Percentiles rank a stretch among this genome's conserved stretches.
These are phyloP conservation scores for Battus philenor DNA, from an alignment of 1,140 invertebrate species.

Conservation along the genomic window DNA sequence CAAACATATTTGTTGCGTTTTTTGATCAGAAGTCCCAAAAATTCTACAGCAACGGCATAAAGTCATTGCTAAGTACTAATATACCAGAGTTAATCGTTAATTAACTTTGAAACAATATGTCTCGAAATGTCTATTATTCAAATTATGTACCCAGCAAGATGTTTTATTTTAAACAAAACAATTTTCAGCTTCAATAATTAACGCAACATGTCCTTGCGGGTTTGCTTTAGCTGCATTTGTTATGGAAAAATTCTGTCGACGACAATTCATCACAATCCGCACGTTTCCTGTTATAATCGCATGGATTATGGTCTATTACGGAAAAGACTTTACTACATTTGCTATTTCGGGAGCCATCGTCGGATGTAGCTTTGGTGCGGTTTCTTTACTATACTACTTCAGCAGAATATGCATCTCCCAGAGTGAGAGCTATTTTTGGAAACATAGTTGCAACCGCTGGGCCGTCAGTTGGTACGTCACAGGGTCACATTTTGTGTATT, in stretches of 20 bases:
- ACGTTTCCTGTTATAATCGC: constrained; percentile 2
- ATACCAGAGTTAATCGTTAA: too few relatives aligned
- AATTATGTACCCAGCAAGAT: neutral
- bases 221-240: constrained; percentile 12
- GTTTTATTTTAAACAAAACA: too few relatives aligned
- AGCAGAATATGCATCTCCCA: constrained; percentile 19
- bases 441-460: constrained; percentile 17
- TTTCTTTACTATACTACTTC: constrained; percentile 14
- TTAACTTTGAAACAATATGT: too few relatives aligned
- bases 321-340: constrained; percentile 9
- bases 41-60: too few relatives aligned
- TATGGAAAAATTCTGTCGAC: constrained; percentile 18
- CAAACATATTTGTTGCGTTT: too few relatives aligned
- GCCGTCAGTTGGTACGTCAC: constrained; percentile 17
- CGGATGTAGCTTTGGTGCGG: constrained; percentile 17
- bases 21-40: too few relatives aligned
- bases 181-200: constrained; percentile 23
- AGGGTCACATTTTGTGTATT: constrained; percentile 21
- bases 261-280: constrained; percentile 8
- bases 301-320: constrained; percentile 21
- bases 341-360: constrained; percentile 18
- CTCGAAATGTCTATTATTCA: too few relatives aligned
- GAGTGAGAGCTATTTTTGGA: constrained; percentile 4
- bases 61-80: too few relatives aligned
- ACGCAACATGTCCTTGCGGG: constrained; percentile 17